These are phyloP conservation scores for Callorhinus ursinus DNA, from an alignment of 2,113 vertebrate genomes.

Conservation along the genomic window DNA sequence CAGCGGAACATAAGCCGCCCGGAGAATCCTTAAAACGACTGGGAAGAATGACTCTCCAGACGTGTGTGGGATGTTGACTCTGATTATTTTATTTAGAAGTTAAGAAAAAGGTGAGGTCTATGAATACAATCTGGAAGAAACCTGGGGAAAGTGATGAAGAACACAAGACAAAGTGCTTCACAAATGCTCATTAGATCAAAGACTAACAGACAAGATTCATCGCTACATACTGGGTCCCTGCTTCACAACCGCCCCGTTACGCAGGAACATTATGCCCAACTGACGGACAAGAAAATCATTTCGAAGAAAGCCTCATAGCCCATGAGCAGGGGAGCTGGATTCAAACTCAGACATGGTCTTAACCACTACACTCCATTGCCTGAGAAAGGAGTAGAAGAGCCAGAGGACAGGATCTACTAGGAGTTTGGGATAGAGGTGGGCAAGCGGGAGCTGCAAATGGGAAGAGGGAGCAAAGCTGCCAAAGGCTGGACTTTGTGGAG, in stretches of 20 bases:
- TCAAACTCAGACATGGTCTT: not conserved
- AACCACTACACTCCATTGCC: not conserved
- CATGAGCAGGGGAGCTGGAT: not conserved
- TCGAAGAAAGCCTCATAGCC: not conserved
- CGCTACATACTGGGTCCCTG: fast-evolving
- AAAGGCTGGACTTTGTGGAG: not conserved
- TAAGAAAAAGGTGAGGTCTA: not conserved
- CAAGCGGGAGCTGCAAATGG: not conserved
- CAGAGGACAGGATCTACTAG: not conserved
- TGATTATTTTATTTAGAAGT: not conserved
- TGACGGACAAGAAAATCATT: not conserved
- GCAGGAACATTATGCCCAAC: not conserved
- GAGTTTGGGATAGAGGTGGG: not conserved
- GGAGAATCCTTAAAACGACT: not conserved
- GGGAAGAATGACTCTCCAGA: not conserved
- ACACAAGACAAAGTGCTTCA: not conserved
- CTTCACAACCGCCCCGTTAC: not conserved
- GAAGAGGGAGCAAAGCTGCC: not conserved
- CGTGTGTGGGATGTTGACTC: not conserved
- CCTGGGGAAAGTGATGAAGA: not conserved
- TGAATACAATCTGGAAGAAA: not conserved
- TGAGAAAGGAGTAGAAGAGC: not conserved
- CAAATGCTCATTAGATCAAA: not conserved
- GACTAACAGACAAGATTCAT: not conserved
- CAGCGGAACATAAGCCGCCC: not conserved